Percentiles rank a stretch among this genome's conserved stretches.
Conservation (phyloP, 2,113 vertebrate species). For the Carollia perspicillata region DNA sequence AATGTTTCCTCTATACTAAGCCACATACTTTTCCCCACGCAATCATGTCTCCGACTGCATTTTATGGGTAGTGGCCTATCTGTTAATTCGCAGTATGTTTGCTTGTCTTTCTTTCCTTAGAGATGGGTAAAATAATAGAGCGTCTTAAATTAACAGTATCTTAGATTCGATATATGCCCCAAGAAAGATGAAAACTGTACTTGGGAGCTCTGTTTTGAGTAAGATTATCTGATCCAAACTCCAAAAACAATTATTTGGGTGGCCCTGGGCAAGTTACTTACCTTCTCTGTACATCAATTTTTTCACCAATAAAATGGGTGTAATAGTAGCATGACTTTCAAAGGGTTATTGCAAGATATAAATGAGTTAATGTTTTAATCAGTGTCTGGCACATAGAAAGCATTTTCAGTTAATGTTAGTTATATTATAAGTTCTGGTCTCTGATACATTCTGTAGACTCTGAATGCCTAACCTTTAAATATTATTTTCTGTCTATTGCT, state of each 20-base stretch:
- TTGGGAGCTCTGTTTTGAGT: not conserved
- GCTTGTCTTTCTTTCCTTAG: not conserved
- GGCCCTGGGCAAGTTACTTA: not conserved
- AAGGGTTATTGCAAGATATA: not conserved
- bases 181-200: not conserved
- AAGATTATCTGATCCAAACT: not conserved
- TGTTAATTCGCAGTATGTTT: not conserved
- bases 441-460: not conserved
- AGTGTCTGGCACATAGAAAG: not conserved
- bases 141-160: not conserved
- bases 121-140: not conserved
- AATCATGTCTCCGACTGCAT: not conserved
- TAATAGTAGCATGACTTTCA: not conserved
- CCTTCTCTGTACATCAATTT: not conserved
- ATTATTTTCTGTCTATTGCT: not conserved
- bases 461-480: not conserved
- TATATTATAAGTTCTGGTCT: not conserved
- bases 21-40: not conserved
- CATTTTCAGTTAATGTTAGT: not conserved
- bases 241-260: not conserved
- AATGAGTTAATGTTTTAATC: not conserved
- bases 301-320: not conserved
- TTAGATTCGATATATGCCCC: not conserved
- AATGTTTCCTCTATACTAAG: not conserved
- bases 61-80: not conserved